These are phyloP conservation scores for Pholis gunnellus DNA, from an alignment of 2,113 vertebrate genomes.

Conservation along the genomic window DNA sequence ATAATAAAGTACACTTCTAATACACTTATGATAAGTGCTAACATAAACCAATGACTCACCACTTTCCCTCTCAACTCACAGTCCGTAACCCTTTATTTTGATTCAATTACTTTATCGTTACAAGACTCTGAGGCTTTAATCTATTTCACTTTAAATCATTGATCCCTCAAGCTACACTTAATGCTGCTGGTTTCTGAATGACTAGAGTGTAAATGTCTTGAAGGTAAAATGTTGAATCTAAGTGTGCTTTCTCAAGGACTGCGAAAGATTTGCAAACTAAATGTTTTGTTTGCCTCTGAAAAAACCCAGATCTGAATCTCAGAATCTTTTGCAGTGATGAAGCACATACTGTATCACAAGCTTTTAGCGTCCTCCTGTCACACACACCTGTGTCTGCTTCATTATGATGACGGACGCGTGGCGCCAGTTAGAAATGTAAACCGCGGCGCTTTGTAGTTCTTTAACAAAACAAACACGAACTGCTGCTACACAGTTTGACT, in stretches of 20 bases:
- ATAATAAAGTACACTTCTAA: not conserved
- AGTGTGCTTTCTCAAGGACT: not conserved
- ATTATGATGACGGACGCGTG: not conserved
- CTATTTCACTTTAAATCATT: not conserved
- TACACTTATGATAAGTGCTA: not conserved
- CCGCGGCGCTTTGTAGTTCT: not conserved
- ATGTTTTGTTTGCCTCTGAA: not conserved
- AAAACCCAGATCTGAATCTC: not conserved
- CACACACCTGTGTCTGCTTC: not conserved
- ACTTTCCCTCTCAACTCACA: not conserved
- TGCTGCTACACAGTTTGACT: not conserved
- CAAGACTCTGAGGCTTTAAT: not conserved
- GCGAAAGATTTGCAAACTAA: not conserved
- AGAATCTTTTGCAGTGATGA: not conserved
- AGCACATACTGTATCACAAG: not conserved
- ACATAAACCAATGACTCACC: not conserved
- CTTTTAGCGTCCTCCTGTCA: not conserved
- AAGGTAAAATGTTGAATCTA: not conserved
- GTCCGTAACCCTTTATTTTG: not conserved
- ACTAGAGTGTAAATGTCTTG: not conserved
- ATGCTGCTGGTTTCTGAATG: constrained; percentile 2
- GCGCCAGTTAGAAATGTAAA: not conserved
- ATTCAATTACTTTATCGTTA: not conserved
- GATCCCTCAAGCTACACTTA: not conserved
- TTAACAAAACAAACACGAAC: not conserved